Percentiles rank a stretch among this genome's conserved stretches.
Evolutionary conservation across 2,797 vertebrate genomes (phyloP).

Genomic region (Lepilemur ruficaudatus): DNA sequence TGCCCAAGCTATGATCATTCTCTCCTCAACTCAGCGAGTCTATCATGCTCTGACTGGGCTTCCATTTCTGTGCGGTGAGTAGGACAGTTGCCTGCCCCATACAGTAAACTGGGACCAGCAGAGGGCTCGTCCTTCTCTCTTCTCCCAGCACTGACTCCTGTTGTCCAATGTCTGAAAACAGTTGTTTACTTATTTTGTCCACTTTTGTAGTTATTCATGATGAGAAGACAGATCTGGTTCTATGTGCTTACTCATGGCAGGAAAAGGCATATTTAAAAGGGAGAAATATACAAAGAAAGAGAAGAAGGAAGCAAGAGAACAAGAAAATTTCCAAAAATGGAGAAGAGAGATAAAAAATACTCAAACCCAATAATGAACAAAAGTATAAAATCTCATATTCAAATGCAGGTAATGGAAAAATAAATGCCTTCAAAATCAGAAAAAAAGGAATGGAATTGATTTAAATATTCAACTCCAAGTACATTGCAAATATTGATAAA

Average conservation of each 20-base stretch:
- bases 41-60: neutral
- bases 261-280: neutral
- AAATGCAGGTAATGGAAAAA: neutral
- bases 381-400: neutral
- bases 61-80: neutral
- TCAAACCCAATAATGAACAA: neutral
- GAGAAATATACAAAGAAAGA: neutral
- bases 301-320: neutral
- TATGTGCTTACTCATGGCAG: neutral
- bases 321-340: neutral
- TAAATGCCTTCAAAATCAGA: neutral
- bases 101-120: neutral
- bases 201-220: neutral
- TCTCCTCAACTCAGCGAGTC: neutral
- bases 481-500: neutral
- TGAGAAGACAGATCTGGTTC: neutral
- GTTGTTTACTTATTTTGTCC: neutral
- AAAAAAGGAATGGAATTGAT: neutral
- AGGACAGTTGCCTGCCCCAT: neutral
- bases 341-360: neutral
- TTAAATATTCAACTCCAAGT: neutral
- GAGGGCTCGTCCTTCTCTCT: neutral
- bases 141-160: neutral
- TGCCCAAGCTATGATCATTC: neutral
- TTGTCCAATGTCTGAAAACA: neutral